Evolutionary conservation across 2,113 vertebrate species (phyloP).

Genomic region (Sinosuthora webbiana): DNA sequence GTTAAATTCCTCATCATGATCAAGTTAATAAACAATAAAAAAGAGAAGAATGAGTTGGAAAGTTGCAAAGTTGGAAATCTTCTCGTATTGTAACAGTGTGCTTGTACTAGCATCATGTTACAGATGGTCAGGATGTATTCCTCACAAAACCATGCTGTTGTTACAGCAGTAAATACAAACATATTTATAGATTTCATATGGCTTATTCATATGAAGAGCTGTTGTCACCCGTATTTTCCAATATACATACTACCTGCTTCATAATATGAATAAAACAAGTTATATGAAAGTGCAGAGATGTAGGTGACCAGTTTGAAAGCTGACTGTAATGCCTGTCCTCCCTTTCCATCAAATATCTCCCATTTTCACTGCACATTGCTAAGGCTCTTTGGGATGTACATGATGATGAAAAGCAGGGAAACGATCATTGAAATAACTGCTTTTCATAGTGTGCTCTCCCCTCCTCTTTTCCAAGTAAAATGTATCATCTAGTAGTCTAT

Average conservation of each 20-base stretch:
- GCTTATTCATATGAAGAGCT: not conserved
- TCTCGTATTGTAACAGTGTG: rapidly evolving
- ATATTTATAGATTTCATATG: not conserved
- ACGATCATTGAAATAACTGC: not conserved
- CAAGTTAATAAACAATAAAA: not conserved
- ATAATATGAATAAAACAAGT: not conserved
- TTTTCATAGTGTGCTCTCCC: not conserved
- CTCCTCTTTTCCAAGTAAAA: not conserved
- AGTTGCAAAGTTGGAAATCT: not conserved
- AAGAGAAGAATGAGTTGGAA: not conserved
- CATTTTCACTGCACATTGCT: not conserved
- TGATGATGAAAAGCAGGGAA: not conserved
- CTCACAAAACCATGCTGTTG: not conserved
- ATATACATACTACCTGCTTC: not conserved
- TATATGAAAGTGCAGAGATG: not conserved
- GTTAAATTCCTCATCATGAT: not conserved
- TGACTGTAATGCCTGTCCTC: not conserved
- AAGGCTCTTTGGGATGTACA: not conserved
- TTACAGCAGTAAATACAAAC: not conserved
- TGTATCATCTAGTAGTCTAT: not conserved
- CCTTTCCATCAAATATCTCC: not conserved
- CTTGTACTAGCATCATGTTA: not conserved
- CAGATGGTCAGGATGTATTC: not conserved
- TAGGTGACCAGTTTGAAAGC: not conserved
- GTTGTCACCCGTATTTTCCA: not conserved